These are phyloP conservation scores for Hormaphis cornu DNA, from an alignment of 1,140 invertebrate genomes.

Conservation along the genomic window DNA sequence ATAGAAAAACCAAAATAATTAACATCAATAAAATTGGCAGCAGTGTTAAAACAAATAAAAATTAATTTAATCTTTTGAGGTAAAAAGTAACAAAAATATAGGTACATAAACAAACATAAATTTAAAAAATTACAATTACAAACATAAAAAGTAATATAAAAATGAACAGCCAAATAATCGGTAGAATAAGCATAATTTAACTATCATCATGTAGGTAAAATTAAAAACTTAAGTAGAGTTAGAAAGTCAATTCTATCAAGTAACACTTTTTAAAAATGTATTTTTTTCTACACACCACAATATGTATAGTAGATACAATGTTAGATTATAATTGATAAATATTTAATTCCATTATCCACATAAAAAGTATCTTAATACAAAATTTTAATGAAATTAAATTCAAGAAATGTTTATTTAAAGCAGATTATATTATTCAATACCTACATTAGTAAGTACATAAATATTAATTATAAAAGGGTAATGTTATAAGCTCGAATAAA, in stretches of 20 bases:
- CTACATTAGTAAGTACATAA: neutral
- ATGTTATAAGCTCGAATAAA: too few relatives aligned
- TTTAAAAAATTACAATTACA: neutral
- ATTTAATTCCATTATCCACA: neutral
- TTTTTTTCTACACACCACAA: neutral
- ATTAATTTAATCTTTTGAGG: neutral
- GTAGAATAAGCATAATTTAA: neutral
- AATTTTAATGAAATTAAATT: neutral
- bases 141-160: neutral
- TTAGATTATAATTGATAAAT: neutral
- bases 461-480: too few relatives aligned
- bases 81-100: neutral
- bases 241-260: neutral
- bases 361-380: neutral
- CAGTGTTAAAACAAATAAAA: constrained; percentile 14
- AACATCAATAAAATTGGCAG: neutral
- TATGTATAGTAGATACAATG: neutral
- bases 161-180: neutral
- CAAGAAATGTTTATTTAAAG: neutral
- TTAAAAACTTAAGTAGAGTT: neutral
- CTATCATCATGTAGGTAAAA: neutral
- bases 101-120: constrained; percentile 30
- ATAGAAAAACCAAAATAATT: neutral
- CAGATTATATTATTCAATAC: neutral
- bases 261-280: neutral